Evolutionary conservation across 2,113 vertebrate species (phyloP), one percentile per base, ranked within the genome.

Genomic region (Urocolius indicus): DNA sequence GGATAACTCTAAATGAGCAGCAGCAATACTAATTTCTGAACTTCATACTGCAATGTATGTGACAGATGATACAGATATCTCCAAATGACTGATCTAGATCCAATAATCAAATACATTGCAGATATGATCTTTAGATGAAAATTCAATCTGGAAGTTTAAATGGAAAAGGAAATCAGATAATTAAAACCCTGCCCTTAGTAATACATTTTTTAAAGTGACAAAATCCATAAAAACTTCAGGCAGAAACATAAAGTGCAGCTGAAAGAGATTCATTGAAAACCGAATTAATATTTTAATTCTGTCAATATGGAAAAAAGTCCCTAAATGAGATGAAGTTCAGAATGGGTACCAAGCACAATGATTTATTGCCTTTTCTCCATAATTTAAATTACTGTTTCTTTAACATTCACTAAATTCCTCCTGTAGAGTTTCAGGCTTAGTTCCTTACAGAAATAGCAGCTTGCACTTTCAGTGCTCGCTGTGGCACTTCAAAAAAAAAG

Each of bases 271-370:
- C 74, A 66, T 23, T 94, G 92, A 96, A 95, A 91, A 91, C 84
- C 86, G 95, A 97, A 97, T 97, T 94, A 97, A 96, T 95, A 94
- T 94, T 95, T 97, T 92, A 94, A 95, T 96, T 94, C 93, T 95
- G 90, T 95, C 94, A 97, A 87, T 72, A 94, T 2, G 17, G 29
- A 86, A 93, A 86, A 73, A 90, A 49, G 66, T 89, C 74, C 77
- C 48, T 67, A 95, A 92, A 94, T n/a, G 71, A 95, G 84, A 83
- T 90, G 80, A 92, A 93, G 59, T 69, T 90, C 72, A 69, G 75
- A 90, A 92, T 32, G 71, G 95, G 75, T 27, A 78, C 38, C 71
- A 69, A 57, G 69, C 38, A 68, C 29, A 57, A 71, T 95, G 89
- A 98, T 94, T 97, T 95, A 97, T 72, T 90, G 76, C 65, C 87